A percentile compares a stretch with the other conserved stretches of the same genome.
Evolutionary conservation across 2,888 invertebrate species (phyloP).

Genomic region (Eudemis profundana): DNA sequence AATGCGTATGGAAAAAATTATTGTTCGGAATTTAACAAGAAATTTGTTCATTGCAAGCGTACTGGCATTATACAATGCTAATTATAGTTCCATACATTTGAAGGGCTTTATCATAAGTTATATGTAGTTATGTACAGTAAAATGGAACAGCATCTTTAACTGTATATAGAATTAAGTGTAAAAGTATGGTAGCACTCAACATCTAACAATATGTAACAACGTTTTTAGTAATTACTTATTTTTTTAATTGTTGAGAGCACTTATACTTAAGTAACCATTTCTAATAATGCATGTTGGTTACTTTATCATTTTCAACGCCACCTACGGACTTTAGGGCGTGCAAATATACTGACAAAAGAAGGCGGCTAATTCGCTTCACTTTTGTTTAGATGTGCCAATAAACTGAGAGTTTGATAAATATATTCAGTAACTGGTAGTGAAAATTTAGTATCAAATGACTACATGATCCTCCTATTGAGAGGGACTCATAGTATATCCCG

Average conservation of each 20-base stretch:
- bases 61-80: slow-evolving; percentile 5
- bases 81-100: slow-evolving; percentile 5
- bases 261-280: background rate
- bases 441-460: too few relatives aligned
- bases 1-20: slow-evolving; percentile 1
- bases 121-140: background rate
- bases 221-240: background rate
- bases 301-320: background rate
- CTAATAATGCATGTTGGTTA: background rate
- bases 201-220: background rate
- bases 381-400: slow-evolving; percentile 10
- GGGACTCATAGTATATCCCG: too few relatives aligned
- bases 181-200: background rate
- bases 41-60: slow-evolving; percentile 27
- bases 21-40: background rate
- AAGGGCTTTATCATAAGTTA: slow-evolving; percentile 10
- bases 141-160: too few relatives aligned
- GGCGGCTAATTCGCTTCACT: slow-evolving; percentile 1
- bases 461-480: too few relatives aligned
- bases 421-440: too few relatives aligned
- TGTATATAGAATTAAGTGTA: too few relatives aligned
- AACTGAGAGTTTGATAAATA: too few relatives aligned
- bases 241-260: background rate
- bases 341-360: slow-evolving; percentile 4
- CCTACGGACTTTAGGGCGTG: background rate